Conservation (phyloP, 2,113 vertebrate species). For the Bombycilla garrulus region DNA sequence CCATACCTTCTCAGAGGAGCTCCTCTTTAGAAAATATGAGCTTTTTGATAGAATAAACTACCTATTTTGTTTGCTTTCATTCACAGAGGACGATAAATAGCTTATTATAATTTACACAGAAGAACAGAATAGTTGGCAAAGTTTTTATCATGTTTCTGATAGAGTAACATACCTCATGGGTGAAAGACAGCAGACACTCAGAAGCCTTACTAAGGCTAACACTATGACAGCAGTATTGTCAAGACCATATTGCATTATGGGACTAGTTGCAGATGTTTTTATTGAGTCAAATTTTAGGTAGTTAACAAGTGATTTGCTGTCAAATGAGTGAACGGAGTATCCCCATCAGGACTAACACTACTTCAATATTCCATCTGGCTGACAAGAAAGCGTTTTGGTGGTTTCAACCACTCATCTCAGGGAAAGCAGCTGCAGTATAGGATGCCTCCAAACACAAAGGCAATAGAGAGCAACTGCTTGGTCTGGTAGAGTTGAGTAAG, state of each 20-base stretch:
- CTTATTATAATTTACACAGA: not conserved
- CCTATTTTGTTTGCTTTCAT: not conserved
- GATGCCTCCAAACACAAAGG: not conserved
- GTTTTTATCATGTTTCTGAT: not conserved
- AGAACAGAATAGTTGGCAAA: not conserved
- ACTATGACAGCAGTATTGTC: not conserved
- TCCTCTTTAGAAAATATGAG: not conserved
- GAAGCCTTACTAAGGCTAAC: not conserved
- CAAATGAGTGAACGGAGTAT: not conserved
- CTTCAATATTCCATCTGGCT: not conserved
- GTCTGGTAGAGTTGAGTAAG: not conserved
- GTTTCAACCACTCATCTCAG: not conserved
- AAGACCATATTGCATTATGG: not conserved
- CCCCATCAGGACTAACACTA: not conserved
- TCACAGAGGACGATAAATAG: not conserved
- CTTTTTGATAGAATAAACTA: not conserved
- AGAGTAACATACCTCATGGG: not conserved
- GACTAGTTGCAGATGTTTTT: not conserved
- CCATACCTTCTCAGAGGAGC: not conserved
- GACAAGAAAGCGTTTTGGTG: not conserved
- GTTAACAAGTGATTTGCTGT: not conserved
- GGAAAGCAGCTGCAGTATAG: not conserved
- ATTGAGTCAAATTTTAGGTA: not conserved
- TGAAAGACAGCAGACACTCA: not conserved
- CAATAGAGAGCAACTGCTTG: not conserved